phyloP scores from a whole-genome alignment of 2,113 vertebrate genomes.

The Alces alces region DNA sequence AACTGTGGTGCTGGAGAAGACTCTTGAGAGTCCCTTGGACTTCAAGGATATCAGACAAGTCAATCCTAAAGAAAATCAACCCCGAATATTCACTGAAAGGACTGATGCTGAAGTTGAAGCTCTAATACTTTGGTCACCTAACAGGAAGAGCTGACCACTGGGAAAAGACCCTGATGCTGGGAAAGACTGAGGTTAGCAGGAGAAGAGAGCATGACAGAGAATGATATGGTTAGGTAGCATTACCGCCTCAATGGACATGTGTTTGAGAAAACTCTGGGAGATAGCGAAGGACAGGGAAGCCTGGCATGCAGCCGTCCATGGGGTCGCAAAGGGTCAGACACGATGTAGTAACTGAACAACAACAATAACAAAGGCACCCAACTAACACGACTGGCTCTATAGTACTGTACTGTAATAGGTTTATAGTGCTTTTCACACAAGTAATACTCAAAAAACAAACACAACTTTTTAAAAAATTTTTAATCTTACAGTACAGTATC shows the following conservation, averaged over 20 bases:
- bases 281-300: not conserved
- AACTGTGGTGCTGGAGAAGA: not conserved
- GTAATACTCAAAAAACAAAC: not conserved
- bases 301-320: not conserved
- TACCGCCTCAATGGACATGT: not conserved
- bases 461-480: not conserved
- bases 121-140: not conserved
- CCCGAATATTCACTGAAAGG: not conserved
- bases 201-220: not conserved
- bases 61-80: not conserved
- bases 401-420: too few species aligned
- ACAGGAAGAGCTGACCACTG: not conserved
- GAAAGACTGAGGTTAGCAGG: not conserved
- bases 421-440: not conserved
- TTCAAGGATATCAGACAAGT: not conserved
- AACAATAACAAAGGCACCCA: not conserved
- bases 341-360: not conserved
- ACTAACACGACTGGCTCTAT: not conserved
- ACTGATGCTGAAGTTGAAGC: not conserved
- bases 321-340: not conserved
- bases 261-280: not conserved
- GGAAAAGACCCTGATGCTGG: not conserved
- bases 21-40: not conserved
- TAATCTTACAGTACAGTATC: not conserved
- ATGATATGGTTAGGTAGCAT: not conserved